Evolutionary conservation across 2,797 vertebrate genomes (phyloP), one percentile per base, ranked within the genome.

Genomic region (Sebastes oblongus): DNA sequence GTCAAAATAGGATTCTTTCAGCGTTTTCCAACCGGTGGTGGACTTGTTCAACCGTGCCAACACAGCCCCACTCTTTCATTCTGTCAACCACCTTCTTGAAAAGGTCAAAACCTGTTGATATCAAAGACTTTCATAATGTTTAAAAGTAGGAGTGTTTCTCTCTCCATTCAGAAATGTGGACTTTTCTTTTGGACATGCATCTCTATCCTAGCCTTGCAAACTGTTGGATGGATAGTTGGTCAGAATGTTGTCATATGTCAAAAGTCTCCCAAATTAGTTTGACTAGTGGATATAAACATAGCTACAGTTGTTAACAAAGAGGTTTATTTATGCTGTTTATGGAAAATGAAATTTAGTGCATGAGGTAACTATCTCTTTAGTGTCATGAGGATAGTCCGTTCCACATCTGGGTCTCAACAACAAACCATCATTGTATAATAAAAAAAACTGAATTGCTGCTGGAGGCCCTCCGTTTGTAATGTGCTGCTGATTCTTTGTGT

Each of bases 341-440:
- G 29, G 12, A 32, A 66, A 61, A 58, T 69, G 3, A 25, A 60
- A 46, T n/a, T 20, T 18, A 24, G 8, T 29, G 0, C 61, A 64
- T 52, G 32, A 77, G 14, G 24, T 80, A 32, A 60, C 18, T 20
- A 8, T 64, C 24, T 78, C 56, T 34, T 61, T 6, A 61, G 72
- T 62, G 32, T 88, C 82, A 83, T 67, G 55, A 72, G 79, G 69
- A 24, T 46, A 22, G 9, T 50, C 13, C 0, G 18, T 61, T 81
- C 13, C 61, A 67, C 64, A 50, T 76, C 46, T 76, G 10, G 11
- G 20, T 66, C 60, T 72, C 20, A 39, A 75, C 20, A 12, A 62
- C 60, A 71, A 42, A 54, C 25, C 25, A 34, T 56, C 8, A 13
- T 42, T 82, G 32, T 76, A 60, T 75, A 50, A 20, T 50, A 56